phyloP scores from a whole-genome alignment of 2,113 vertebrate species.

The Sinocyclocheilus anshuiensis region DNA sequence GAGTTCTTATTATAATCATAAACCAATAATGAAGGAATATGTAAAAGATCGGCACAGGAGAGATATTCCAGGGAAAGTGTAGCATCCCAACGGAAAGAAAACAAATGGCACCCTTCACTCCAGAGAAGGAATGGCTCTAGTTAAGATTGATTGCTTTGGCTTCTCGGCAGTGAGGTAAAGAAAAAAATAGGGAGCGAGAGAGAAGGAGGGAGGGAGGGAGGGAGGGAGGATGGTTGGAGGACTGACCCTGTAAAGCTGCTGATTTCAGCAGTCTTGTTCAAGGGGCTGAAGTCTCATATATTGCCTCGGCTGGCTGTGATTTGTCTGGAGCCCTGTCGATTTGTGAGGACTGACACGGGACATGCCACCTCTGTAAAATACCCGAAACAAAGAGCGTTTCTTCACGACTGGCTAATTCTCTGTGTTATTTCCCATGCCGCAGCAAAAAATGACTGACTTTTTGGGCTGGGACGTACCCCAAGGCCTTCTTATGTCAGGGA shows the following conservation, averaged over 20 bases:
- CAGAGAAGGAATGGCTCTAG: constrained; percentile 62
- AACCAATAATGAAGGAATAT: constrained; percentile 54
- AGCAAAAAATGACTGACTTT: constrained; percentile 13
- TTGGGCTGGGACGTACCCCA: constrained; percentile 19
- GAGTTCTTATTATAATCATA: constrained; percentile 49
- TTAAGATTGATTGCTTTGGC: constrained; percentile 66
- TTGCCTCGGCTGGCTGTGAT: constrained; percentile 49
- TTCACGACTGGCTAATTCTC: constrained; percentile 30
- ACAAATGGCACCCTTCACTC: constrained; percentile 68
- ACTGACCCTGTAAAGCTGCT: constrained; percentile 63
- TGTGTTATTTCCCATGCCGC: constrained; percentile 33
- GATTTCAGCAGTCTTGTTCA: constrained; percentile 67
- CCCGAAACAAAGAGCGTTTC: constrained; percentile 42
- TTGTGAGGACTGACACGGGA: constrained; percentile 67
- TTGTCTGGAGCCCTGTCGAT: constrained; percentile 53
- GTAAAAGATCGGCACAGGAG: constrained; percentile 48
- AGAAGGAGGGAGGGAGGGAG: constrained; percentile 38
- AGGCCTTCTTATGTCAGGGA: constrained; percentile 25
- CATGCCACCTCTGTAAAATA: constrained; percentile 49
- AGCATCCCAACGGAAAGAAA: constrained; percentile 59
- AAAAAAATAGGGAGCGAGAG: constrained; percentile 24
- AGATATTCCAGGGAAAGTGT: constrained; percentile 46
- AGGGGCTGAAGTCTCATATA: constrained; percentile 56
- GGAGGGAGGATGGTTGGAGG: constrained; percentile 39
- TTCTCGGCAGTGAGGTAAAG: constrained; percentile 57